A percentile compares a stretch with the other conserved stretches of the same genome.
phyloP scores from a whole-genome alignment of 1,140 invertebrate genomes.

The Telenomus remus region DNA sequence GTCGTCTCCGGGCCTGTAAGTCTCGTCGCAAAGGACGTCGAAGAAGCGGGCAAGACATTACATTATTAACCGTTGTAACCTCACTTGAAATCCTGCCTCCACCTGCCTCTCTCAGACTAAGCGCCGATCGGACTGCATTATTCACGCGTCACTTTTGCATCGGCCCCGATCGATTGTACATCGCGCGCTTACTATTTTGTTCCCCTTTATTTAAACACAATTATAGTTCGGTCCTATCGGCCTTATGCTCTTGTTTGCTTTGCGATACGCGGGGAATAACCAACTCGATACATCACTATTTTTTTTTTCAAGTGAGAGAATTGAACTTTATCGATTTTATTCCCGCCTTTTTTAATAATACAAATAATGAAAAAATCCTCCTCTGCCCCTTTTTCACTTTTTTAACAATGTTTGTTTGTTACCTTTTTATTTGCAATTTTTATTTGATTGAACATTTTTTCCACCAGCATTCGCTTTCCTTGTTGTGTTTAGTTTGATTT shows the following conservation, averaged over 20 bases:
- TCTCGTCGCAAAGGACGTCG: conserved; percentile 34
- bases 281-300: conserved; percentile 14
- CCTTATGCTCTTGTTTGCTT: conserved; percentile 49
- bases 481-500: too few species aligned
- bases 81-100: conserved; percentile 59
- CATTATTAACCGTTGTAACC: conserved; percentile 71
- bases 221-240: conserved; percentile 51
- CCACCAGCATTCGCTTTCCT: too few species aligned
- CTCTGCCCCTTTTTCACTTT: too few species aligned
- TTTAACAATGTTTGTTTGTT: too few species aligned
- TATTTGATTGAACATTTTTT: too few species aligned
- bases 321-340: conserved; percentile 43
- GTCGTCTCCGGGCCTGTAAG: conserved; percentile 21
- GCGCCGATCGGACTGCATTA: conserved; percentile 70
- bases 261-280: conserved; percentile 28
- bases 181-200: conserved; percentile 38
- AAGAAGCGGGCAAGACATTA: conserved; percentile 53
- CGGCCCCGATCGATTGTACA: conserved; percentile 62
- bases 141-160: conserved; percentile 68
- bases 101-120: conserved; percentile 63
- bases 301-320: conserved; percentile 10
- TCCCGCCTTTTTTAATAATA: not conserved
- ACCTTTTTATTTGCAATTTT: too few species aligned
- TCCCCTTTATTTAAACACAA: conserved; percentile 56
- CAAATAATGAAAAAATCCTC: not conserved